These are phyloP conservation scores for Arremon aurantiirostris DNA, from an alignment of 2,797 vertebrate species.

Conservation along the genomic window DNA sequence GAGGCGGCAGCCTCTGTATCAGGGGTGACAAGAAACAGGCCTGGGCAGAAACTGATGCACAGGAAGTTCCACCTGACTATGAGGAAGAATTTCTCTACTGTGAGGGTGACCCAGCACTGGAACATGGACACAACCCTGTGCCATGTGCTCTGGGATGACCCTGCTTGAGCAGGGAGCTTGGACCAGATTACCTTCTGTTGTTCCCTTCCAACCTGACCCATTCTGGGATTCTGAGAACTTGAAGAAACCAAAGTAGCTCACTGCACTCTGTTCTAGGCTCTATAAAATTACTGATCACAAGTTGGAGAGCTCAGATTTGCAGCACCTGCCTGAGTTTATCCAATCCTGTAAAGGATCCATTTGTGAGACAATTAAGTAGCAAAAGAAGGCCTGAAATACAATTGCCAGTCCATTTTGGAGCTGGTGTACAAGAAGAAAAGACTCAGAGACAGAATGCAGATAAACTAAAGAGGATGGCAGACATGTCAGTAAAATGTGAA, in stretches of 20 bases:
- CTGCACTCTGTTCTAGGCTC: background rate
- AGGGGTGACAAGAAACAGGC: background rate
- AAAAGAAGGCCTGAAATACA: background rate
- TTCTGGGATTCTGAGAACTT: background rate
- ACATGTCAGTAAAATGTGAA: background rate
- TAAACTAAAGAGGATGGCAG: background rate
- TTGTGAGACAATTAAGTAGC: background rate
- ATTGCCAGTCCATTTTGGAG: background rate
- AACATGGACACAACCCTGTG: background rate
- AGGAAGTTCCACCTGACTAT: background rate
- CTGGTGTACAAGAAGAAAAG: background rate
- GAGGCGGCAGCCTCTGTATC: background rate
- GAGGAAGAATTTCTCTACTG: background rate
- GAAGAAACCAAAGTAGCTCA: background rate
- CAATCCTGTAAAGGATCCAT: background rate
- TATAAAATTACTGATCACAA: background rate
- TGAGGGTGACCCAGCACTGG: background rate
- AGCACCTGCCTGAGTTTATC: background rate
- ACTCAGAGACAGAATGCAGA: background rate
- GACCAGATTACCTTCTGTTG: background rate
- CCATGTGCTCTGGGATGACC: background rate
- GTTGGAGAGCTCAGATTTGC: background rate
- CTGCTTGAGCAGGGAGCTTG: background rate
- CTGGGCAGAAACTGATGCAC: background rate
- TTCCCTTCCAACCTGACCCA: background rate